Evolutionary conservation across 53 echinoderm and acorn worm genomes (phyloP), one percentile per base, ranked within the genome.

Genomic region (Zoroaster sp.): DNA sequence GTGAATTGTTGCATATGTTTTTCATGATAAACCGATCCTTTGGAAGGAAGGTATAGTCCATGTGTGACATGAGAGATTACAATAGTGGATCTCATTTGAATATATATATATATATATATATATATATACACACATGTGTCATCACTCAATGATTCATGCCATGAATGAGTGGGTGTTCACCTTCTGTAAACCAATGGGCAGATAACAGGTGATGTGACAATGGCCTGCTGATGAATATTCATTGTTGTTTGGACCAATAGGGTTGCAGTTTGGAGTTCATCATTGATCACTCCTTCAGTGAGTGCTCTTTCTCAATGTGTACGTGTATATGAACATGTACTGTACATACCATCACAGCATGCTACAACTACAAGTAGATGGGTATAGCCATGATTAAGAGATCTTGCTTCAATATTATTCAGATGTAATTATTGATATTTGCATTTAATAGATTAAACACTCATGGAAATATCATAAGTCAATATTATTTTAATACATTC

Each of bases 191-290:
- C 66, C 81, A 66, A 81, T 81, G 66, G 32, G 30, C 43, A 42
- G 68, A 5, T 37, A 33, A 39, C 79, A 79, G 52, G 17, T 15
- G 41, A 45, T 42, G 7, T 0, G 75, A n/a, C 55, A 25, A 30
- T 25, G 18, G 3, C 18, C 35, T 40, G 21, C 23, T 78, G 7
- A 78, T 81, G 81, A 66, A 81, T 81, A 81, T 81, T 81, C 67
- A 81, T 9, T 7, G 8, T 0, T 55, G 43, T 81, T 39, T 25
- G 21, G 41, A 13, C 81, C 81, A 81, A 81, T 81, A 43, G 67
- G 40, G 40, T 74, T 30, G 30, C 23, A 67, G 34, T 10, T 28
- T 21, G 25, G 25, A 25, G 35, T 5, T 30, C 5, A 25, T 31
- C n/a, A n/a, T 1, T 74, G 66, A 80, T 40, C 80, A 81, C 44